Conservation (phyloP, 2,113 vertebrate species). For the Macrotis lagotis region DNA sequence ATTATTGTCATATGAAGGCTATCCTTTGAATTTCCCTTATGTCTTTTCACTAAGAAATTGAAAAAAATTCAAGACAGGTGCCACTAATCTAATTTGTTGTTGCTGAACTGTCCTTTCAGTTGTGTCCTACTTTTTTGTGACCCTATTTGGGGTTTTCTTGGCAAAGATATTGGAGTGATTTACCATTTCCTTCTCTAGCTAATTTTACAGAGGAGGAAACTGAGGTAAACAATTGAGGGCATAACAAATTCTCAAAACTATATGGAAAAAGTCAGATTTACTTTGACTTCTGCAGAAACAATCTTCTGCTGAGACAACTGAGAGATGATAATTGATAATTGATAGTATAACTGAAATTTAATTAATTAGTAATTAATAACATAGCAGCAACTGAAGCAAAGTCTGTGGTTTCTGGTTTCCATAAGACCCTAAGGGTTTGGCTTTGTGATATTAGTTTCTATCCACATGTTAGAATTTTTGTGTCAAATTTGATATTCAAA, state of each 20-base stretch:
- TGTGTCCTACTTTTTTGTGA: neutral
- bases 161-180: neutral
- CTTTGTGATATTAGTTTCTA: neutral
- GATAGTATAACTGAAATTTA: neutral
- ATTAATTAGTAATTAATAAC: neutral
- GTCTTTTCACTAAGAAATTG: constrained; percentile 5
- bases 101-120: neutral
- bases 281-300: neutral
- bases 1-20: constrained; percentile 7
- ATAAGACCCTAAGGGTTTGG: neutral
- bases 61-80: constrained; percentile 3
- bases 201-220: neutral
- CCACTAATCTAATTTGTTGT: constrained; percentile 32
- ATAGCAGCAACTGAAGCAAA: neutral
- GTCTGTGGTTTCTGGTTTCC: neutral
- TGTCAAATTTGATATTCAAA: neutral
- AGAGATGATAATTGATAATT: neutral
- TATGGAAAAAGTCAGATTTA: neutral
- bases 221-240: neutral
- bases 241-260: neutral
- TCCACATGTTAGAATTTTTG: neutral
- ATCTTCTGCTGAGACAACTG: neutral
- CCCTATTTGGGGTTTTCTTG: neutral
- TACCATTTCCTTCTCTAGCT: neutral
- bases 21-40: neutral